phyloP scores from a whole-genome alignment of 2,113 vertebrate genomes.

The Clinocottus analis region DNA sequence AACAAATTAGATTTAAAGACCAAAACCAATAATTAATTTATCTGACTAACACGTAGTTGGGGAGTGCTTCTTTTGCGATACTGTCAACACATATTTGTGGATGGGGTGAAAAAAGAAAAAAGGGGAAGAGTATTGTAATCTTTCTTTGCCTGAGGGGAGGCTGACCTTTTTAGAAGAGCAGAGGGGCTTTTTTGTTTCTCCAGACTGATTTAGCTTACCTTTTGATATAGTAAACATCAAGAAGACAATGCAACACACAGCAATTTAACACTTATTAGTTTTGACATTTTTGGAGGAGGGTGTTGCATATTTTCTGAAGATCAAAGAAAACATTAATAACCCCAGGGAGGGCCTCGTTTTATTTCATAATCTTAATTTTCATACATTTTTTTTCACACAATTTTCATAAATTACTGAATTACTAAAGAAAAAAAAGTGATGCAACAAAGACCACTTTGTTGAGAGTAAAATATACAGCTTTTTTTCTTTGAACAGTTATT shows the following conservation, averaged over 20 bases:
- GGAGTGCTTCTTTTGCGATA: not conserved
- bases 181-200: not conserved
- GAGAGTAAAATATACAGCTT: not conserved
- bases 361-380: not conserved
- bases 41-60: not conserved
- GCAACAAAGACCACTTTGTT: not conserved
- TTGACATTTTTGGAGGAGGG: not conserved
- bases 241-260: not conserved
- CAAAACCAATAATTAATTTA: not conserved
- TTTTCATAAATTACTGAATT: too few relatives aligned
- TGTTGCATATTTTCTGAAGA: not conserved
- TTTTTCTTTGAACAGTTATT: not conserved
- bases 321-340: not conserved
- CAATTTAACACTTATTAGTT: not conserved
- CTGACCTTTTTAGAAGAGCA: not conserved
- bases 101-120: not conserved
- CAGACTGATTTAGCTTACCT: too few relatives aligned
- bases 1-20: not conserved
- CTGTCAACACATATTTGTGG: not conserved
- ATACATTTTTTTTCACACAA: not conserved
- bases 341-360: not conserved
- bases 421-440: not conserved
- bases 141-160: not conserved
- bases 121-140: not conserved
- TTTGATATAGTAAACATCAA: not conserved